Conservation (phyloP, 1,140 invertebrate species). For the Cotesia chilonis region DNA sequence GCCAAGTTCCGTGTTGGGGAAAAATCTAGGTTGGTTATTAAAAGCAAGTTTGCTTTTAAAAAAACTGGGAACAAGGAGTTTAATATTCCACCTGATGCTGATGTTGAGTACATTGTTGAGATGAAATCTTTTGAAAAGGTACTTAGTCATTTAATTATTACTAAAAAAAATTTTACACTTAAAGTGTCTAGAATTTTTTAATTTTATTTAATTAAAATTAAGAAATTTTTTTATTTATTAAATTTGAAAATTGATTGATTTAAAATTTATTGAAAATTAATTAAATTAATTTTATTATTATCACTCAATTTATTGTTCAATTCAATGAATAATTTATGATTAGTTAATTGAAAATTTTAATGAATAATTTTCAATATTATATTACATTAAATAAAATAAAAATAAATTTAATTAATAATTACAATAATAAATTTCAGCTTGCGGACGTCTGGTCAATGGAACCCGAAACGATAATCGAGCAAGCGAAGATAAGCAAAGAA, state of each 20-base stretch:
- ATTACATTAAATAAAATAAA: too few species aligned
- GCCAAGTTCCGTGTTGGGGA: slow-evolving; percentile 86
- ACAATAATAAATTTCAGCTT: slow-evolving; percentile 57
- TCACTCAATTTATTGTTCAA: not conserved
- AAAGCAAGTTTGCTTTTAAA: slow-evolving; percentile 86
- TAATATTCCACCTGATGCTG: slow-evolving; percentile 81
- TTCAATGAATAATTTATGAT: too few species aligned
- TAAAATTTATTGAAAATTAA: too few species aligned
- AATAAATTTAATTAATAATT: slow-evolving; percentile 8
- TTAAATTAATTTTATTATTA: not conserved
- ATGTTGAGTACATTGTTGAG: slow-evolving; percentile 83
- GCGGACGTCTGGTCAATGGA: slow-evolving; percentile 86
- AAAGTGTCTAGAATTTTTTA: not conserved
- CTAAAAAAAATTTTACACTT: slow-evolving; percentile 15
- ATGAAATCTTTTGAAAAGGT: slow-evolving; percentile 87
- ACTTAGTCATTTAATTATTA: slow-evolving; percentile 43
- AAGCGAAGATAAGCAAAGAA: slow-evolving; percentile 84
- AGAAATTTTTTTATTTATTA: too few species aligned
- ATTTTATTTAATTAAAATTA: too few species aligned
- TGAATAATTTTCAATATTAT: too few species aligned
- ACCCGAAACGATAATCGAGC: slow-evolving; percentile 79
- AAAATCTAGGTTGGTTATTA: slow-evolving; percentile 78
- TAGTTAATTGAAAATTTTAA: too few species aligned
- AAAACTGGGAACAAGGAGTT: slow-evolving; percentile 74
- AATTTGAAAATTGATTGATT: too few species aligned